Base-by-base conservation (phyloP, 2,888 invertebrate species). In the Flexamia atlantica region DNA sequence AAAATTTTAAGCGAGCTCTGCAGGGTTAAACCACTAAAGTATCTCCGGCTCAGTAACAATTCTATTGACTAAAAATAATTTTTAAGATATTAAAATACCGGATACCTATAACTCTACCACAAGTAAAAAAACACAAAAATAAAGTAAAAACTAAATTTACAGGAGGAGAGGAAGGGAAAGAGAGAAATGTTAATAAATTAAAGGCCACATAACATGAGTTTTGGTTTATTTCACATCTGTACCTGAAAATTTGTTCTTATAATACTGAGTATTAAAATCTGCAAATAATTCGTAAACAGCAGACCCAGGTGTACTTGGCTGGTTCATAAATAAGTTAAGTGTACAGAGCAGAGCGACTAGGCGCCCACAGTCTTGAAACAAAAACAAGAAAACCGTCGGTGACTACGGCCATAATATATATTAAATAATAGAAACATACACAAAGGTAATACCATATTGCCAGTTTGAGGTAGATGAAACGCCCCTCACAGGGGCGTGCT, bases 401-500 rank as follows among this genome's bases (percentile, higher is more conserved):
- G 76, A 79, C 79, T 79, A 79, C 79, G 57, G 79, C 57, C 30
- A 20, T 57, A 57, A 79, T 79, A 57, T 79, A 79, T 79, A 79
- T 79, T 79, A 79, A 79, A 79, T 79, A 79, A 79, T 79, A 79
- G 79, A 79, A 79, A 79, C 79, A 79, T 79, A 79, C 79, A 82
- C 74, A 72, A 50, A 57, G 82, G 82, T 83, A 83, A 83, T 83
- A 83, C 40, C 72, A 82, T 83, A 83, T 83, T 83, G 82, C 82
- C 82, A 83, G 82, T 74, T 20, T 82, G 82, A 83, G 82, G 82
- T 83, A 83, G 82, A 83, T 83, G 60, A 83, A 83, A 83, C 74
- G 70, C 23, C 70, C 70, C 57, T 7, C 7, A 23, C 28, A 12
- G 36, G 57, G 50, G 14, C 64, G 60, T 28, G 64, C 57, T 81